A percentile compares a stretch with the other conserved stretches of the same genome.
Conservation (phyloP, 2,797 vertebrate genomes). For the Podargus strigoides region DNA sequence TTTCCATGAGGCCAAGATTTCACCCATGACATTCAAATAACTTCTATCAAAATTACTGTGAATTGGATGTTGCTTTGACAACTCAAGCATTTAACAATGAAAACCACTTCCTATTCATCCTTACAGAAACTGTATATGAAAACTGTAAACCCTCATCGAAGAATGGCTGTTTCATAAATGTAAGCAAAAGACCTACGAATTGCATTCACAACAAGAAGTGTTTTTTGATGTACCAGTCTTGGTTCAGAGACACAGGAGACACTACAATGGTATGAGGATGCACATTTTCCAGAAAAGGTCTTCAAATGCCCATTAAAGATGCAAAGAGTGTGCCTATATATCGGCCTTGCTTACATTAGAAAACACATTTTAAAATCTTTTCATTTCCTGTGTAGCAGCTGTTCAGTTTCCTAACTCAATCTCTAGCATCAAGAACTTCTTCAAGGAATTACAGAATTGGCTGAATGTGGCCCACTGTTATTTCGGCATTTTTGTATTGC, state of each 20-base stretch:
- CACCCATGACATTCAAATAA: background rate
- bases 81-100: background rate
- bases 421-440: background rate
- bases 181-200: background rate
- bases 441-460: background rate
- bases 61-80: background rate
- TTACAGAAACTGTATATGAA: background rate
- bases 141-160: background rate
- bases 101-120: background rate
- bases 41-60: background rate
- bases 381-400: background rate
- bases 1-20: background rate
- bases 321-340: background rate
- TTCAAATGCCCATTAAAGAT: background rate
- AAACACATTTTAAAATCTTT: background rate
- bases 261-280: background rate
- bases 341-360: background rate
- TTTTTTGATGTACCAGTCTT: background rate
- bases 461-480: background rate
- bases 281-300: background rate
- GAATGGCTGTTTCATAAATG: background rate
- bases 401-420: background rate
- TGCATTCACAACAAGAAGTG: accelerated
- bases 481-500: background rate
- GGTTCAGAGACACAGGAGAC: background rate